Evolutionary conservation across 92 coral and sea anemone genomes (phyloP).

Genomic region (Micromussa lordhowensis): DNA sequence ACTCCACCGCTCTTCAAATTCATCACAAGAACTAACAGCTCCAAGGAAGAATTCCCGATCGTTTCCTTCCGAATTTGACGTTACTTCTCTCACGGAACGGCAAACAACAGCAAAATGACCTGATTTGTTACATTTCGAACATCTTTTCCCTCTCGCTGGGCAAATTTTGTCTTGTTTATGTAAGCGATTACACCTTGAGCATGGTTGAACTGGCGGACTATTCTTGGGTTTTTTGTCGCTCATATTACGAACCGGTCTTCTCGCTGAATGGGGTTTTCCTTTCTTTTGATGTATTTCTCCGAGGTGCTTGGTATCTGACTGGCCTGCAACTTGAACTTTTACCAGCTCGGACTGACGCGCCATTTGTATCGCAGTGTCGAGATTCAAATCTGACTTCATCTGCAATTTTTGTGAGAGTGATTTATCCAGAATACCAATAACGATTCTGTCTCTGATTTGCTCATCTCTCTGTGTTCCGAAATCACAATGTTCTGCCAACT

Average conservation of each 20-base stretch:
- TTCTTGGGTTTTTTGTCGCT: too few species aligned
- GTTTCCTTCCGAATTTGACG: background rate
- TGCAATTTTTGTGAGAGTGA: conserved; percentile 44
- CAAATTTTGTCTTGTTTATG: conserved; percentile 10
- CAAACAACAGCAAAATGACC: conserved; percentile 67
- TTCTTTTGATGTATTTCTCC: conserved; percentile 31
- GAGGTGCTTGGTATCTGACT: conserved; percentile 29
- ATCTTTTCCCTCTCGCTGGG: conserved; percentile 56
- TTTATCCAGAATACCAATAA: conserved; percentile 56
- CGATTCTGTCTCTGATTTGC: conserved; percentile 62
- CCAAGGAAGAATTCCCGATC: conserved; percentile 55
- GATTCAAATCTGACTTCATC: conserved; percentile 52
- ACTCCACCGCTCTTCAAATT: conserved; percentile 56
- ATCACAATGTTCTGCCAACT: conserved; percentile 43
- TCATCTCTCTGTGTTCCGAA: conserved; percentile 29
- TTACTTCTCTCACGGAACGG: conserved; percentile 57
- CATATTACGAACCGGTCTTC: too few species aligned
- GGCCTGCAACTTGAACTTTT: conserved; percentile 48
- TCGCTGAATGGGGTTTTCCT: background rate
- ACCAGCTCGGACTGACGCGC: conserved; percentile 61
- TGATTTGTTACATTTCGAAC: conserved; percentile 44
- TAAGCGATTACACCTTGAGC: conserved; percentile 37
- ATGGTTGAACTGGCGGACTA: conserved; percentile 20
- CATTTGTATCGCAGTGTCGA: conserved; percentile 44
- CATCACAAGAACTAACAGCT: conserved; percentile 27